Evolutionary conservation across 2,113 vertebrate genomes (phyloP), one percentile per base, ranked within the genome.

Genomic region (Geothlypis trichas): DNA sequence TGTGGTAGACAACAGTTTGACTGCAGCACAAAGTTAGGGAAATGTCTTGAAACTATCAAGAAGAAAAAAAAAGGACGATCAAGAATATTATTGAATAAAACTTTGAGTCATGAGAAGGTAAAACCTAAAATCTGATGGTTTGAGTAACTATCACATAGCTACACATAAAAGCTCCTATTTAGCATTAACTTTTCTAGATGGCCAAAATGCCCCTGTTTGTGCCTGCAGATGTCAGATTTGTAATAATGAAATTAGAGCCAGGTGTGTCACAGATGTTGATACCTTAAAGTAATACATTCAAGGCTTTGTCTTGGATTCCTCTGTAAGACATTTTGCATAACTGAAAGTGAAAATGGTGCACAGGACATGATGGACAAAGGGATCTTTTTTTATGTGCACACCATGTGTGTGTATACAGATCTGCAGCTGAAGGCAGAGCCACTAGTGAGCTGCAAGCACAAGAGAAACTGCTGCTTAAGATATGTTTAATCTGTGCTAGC

Each of bases 401-500:
- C n/a, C n/a, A n/a, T 85, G 17, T 81, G 15, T 2, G 1, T 58
- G 77, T 72, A 10, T 65, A 35, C 33, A 69, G 44, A 27, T 49
- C 41, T 77, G 33, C 57, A 76, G 42, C 42, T 79, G 75, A 92
- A 88, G 67, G 57, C 62, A 82, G 21, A 87, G 35, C 22, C 9
- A 3, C 9, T 49, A 18, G 22, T 71, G 75, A 67, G 37, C 58
- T 83, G 52, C 67, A 79, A 69, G 68, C 30, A 44, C 30, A 44
- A 47, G 76, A 35, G 0, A 72, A 30, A 11, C 30, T 52, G 33
- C 7, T 73, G 84, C 21, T 73, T 76, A 74, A 81, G 19, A 49
- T 54, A 2, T 0, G 0, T 52, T 65, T 84, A 52, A 12, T 35
- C 30, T 0, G 1, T 79, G 47, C 33, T 83, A 27, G 24, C 57